These are phyloP conservation scores for Nebria ingens DNA, from an alignment of 1,140 invertebrate genomes.

Conservation along the genomic window DNA sequence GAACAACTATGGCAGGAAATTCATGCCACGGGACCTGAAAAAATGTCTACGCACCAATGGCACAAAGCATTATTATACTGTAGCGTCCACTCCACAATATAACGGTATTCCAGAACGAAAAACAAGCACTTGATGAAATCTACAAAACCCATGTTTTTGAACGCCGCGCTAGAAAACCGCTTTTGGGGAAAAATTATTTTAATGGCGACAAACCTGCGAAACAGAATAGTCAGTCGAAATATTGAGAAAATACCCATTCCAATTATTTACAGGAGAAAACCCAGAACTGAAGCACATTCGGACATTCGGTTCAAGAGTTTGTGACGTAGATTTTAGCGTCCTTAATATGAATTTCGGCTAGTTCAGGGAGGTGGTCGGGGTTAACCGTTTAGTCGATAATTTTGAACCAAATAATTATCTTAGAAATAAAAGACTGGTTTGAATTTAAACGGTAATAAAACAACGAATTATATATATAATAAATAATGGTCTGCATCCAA, in stretches of 20 bases:
- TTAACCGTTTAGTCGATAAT: too few species aligned
- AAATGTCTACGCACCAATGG: constrained; percentile 24
- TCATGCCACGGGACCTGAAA: constrained; percentile 24
- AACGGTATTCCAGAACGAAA: constrained; percentile 29
- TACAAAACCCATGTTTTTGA: constrained; percentile 19
- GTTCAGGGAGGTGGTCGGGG: too few species aligned
- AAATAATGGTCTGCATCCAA: too few species aligned
- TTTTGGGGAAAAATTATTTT: constrained; percentile 25
- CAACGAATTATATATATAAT: too few species aligned
- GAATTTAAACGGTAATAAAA: too few species aligned
- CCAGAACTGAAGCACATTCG: constrained; percentile 27
- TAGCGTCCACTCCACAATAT: constrained; percentile 29
- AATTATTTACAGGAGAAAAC: constrained; percentile 29
- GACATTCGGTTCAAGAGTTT: constrained; percentile 27
- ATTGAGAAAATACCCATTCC: constrained; percentile 25
- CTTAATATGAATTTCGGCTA: too few species aligned
- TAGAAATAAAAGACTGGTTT: too few species aligned
- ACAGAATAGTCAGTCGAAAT: constrained; percentile 14
- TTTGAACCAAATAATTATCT: too few species aligned
- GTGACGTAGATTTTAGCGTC: too few species aligned
- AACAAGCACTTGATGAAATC: constrained; percentile 21
- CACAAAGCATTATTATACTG: constrained; percentile 23
- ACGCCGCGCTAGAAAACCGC: constrained; percentile 18
- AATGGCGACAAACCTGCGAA: constrained; percentile 21
- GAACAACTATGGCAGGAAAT: constrained; percentile 33